These are phyloP conservation scores for Caenorhabditis sp. DNA, from an alignment of 2,888 invertebrate genomes.

Conservation along the genomic window DNA sequence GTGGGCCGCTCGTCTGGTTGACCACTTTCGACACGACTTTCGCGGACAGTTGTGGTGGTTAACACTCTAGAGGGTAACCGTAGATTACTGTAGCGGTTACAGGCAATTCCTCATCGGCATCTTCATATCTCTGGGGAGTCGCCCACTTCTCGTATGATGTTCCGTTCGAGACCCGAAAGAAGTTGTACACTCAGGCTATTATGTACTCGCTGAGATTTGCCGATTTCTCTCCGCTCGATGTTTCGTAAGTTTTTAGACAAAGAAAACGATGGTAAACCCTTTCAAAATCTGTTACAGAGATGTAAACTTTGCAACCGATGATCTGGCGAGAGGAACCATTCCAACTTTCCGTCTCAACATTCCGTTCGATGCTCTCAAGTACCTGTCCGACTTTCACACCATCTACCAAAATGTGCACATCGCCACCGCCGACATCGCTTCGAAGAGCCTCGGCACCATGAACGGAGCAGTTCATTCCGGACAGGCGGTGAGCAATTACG, in stretches of 20 bases:
- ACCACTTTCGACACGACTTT: constrained; percentile 69
- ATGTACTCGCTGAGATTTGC: constrained; percentile 52
- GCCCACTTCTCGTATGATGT: constrained; percentile 66
- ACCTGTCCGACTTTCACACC: constrained; percentile 55
- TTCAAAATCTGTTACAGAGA: constrained; percentile 58
- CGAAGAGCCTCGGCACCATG: constrained; percentile 66
- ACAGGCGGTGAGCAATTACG: constrained; percentile 48
- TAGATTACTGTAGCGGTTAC: constrained; percentile 1
- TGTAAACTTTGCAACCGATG: constrained; percentile 64
- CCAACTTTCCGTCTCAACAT: constrained; percentile 59
- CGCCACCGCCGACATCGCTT: constrained; percentile 67
- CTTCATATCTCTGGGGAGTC: constrained; percentile 69
- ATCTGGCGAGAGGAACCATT: constrained; percentile 63
- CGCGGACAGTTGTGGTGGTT: constrained; percentile 62
- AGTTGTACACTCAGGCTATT: constrained; percentile 54
- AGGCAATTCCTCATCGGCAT: constrained; percentile 50
- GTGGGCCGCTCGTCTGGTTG: constrained; percentile 66
- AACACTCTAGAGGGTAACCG: background rate
- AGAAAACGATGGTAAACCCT: background rate
- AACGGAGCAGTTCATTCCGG: constrained; percentile 70
- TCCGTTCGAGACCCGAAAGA: constrained; percentile 47
- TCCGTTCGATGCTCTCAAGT: constrained; percentile 50
- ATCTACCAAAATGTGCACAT: constrained; percentile 61
- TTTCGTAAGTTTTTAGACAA: constrained; percentile 46
- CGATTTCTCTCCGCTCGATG: constrained; percentile 57